Percentiles rank a stretch among this genome's conserved stretches.
Conservation (phyloP, 2,113 vertebrate species). For the Anas platyrhynchos region DNA sequence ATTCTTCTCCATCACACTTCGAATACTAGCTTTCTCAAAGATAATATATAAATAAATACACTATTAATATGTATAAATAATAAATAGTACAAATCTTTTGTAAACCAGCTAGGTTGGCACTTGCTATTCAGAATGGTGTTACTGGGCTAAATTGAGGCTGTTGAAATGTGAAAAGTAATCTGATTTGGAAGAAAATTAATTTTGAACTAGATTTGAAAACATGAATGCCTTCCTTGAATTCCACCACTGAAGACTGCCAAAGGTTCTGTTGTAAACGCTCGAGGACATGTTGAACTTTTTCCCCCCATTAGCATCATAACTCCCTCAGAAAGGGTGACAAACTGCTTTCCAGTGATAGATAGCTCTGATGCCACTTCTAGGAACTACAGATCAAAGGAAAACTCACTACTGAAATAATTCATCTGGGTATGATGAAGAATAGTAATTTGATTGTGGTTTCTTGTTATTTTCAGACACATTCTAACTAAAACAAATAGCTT, state of each 20-base stretch:
- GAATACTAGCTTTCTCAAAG: background rate
- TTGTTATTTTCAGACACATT: constrained; percentile 2
- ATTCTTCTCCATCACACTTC: background rate
- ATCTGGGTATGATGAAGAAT: background rate
- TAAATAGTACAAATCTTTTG: background rate
- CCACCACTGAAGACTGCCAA: background rate
- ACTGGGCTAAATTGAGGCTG: background rate
- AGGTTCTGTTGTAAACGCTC: background rate
- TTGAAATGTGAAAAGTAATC: background rate
- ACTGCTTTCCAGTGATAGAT: background rate
- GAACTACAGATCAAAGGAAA: constrained; percentile 7
- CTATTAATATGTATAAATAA: background rate
- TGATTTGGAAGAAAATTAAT: background rate
- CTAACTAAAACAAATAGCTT: constrained; percentile 30
- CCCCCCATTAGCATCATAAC: background rate
- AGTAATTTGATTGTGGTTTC: background rate
- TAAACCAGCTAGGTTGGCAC: background rate
- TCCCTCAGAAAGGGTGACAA: background rate
- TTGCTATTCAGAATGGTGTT: background rate
- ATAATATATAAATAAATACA: background rate
- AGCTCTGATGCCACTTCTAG: background rate
- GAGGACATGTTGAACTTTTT: background rate
- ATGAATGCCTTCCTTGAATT: background rate
- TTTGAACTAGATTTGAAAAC: background rate
- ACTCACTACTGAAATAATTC: background rate